Base-by-base conservation (phyloP, 2,113 vertebrate species). In the Cyphomyrus discorhynchus region DNA sequence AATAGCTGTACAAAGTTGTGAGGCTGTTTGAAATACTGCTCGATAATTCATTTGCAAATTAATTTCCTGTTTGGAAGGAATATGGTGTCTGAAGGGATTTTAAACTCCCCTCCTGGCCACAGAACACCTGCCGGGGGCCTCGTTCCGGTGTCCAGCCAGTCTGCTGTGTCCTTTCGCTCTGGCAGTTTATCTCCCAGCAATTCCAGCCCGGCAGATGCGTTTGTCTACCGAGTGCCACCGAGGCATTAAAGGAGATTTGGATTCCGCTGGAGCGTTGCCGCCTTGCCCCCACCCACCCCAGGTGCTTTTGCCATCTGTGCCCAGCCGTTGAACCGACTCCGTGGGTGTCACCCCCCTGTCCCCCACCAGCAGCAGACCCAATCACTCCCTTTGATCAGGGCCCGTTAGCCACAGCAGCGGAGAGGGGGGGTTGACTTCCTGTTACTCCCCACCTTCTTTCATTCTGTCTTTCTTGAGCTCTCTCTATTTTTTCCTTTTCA, bases 231-330 rank as follows among this genome's bases (percentile, higher is more conserved):
- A 3, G 27, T 19, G n/a, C 17, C 17, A 31, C 31, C 17, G 7
- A 8, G n/a, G 56, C 13, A 8, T 56, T 27, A 8, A 80, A 85
- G 90, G 91, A 93, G 92, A 89, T 92, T 93, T 88, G 91, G 90
- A 85, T 89, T 89, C 35, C n/a, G 89, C 62, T 74, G 90, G 74
- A 21, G 7, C 90, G 15, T 45, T 90, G 56, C 87, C 17, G 35
- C 35, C 70, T n/a, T 77, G 27, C 27, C 31, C 35, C 15, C 66
- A n/a, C 56, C n/a, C 62, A 66, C 91, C 89, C 90, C 96, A 96
- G 96, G 94, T 96, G 96, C 86, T 94, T 92, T 89, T 91, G 91
- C 94, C 94, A 93, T 93, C 95, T 95, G 87, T 90, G 84, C 66
- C 77, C 19, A 94, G 94, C 95, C 92, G 95, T 95, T 94, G 92